Evolutionary conservation across 2,113 vertebrate species (phyloP).

Genomic region (Malurus melanocephalus): DNA sequence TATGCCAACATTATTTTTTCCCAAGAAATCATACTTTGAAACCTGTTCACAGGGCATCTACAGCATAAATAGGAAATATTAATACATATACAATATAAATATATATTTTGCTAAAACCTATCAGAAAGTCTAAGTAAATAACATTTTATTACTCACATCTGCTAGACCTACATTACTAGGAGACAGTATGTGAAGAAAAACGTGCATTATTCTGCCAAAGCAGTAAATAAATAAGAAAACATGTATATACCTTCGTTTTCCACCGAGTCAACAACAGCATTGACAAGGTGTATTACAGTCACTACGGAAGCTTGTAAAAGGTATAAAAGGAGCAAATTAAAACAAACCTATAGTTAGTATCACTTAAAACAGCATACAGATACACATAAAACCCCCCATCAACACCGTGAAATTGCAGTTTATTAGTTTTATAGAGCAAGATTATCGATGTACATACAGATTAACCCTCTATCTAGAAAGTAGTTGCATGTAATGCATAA

Average conservation of each 20-base stretch:
- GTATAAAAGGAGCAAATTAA: conserved; percentile 79
- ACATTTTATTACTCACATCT: background rate
- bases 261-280: conserved; percentile 89
- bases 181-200: background rate
- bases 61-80: background rate
- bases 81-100: background rate
- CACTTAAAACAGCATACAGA: conserved; percentile 48
- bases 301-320: conserved; percentile 95
- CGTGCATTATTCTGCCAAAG: conserved; percentile 44
- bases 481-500: background rate
- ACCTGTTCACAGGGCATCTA: background rate
- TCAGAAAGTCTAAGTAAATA: background rate
- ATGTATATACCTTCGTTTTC: conserved; percentile 87
- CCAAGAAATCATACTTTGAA: background rate
- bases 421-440: background rate
- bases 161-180: background rate
- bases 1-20: background rate
- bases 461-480: background rate
- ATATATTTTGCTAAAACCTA: background rate
- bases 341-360: conserved; percentile 77
- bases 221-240: conserved; percentile 56
- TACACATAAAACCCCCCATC: conserved; percentile 2
- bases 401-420: background rate
- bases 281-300: conserved; percentile 98
- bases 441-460: background rate